Base-by-base conservation (phyloP, 1,140 invertebrate species). In the Galendromus occidentalis region DNA sequence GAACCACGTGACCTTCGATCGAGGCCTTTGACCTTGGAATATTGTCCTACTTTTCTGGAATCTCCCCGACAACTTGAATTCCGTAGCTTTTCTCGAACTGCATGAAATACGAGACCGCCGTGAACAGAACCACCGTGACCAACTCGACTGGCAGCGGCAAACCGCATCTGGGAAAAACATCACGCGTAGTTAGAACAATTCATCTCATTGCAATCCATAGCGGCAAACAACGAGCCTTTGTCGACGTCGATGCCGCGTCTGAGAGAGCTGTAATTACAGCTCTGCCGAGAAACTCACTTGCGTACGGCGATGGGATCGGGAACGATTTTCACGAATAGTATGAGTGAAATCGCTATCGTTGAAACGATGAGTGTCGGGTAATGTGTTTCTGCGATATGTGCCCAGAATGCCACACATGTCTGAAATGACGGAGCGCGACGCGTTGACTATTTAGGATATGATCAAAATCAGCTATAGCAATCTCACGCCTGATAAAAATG, bases 371-470 rank as follows among this genome's bases (percentile, higher is more conserved):
- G 51, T 5, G 51, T 59, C 25, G 51, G 51, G 14, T 14, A 59
- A 59, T 59, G 51, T 9, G 22, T 59, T 14, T 59, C 51, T 14
- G 51, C 25, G 25, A 59, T 59, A 5, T 59, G 51, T 14, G 2
- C 25, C 14, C 80, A 72, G 28, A 87, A 75, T 70, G 84, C 84
- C 18, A 82, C 75, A n/a, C 85, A 80, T 7, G 83, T 86, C 85
- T 88, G 77, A 1, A 64, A 68, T 39, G 17, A 47, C 1, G 67
- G 2, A 28, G 42, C n/a, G 44, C 9, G 20, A 5, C 14, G 25
- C 33, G 9, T 20, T 22, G 17, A 59, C 12, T 25, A 59, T 25
- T 59, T 59, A 14, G 51, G 7, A 39, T 9, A 39, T 9, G 33
- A 39, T 39, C 33, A 39, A 6, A 6, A 39, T 6, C 33, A 39